Evolutionary conservation across 2,113 vertebrate species (phyloP).

Genomic region (Alosa alosa): DNA sequence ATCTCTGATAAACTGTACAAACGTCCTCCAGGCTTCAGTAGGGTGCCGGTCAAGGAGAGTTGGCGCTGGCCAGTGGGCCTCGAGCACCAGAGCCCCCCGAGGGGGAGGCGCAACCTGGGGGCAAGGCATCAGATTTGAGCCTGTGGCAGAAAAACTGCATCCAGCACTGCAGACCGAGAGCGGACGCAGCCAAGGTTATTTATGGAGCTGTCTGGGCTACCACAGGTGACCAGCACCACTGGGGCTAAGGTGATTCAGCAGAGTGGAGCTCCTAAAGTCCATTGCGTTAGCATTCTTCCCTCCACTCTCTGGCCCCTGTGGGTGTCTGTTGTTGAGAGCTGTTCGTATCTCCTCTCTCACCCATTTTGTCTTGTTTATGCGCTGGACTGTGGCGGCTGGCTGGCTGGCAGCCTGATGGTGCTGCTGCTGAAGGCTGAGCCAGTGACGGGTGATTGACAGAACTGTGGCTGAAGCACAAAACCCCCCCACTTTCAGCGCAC

Average conservation of each 20-base stretch:
- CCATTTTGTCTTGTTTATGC: not conserved
- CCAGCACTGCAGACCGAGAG: too few relatives aligned
- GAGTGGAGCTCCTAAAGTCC: not conserved
- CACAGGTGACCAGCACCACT: too few relatives aligned
- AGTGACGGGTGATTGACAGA: not conserved
- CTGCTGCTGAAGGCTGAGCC: not conserved
- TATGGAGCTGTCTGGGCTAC: too few relatives aligned
- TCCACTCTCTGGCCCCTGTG: not conserved
- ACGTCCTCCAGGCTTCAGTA: not conserved
- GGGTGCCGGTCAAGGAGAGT: not conserved
- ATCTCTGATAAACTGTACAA: conserved; percentile 2
- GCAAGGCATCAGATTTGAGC: too few relatives aligned
- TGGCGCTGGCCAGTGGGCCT: not conserved
- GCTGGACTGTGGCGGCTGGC: not conserved
- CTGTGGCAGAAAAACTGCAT: too few relatives aligned
- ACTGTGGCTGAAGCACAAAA: not conserved
- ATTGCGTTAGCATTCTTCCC: not conserved
- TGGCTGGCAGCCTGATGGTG: not conserved
- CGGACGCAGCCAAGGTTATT: too few relatives aligned
- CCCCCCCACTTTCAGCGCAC: not conserved
- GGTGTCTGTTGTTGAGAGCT: not conserved
- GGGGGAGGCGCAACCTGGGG: too few relatives aligned
- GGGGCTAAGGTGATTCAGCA: too few relatives aligned
- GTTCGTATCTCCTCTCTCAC: not conserved
- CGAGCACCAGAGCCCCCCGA: not conserved